Percentiles rank a stretch among this genome's conserved stretches.
These are phyloP conservation scores for Drosophila repleta DNA, from an alignment of 1,140 invertebrate species.

Conservation along the genomic window DNA sequence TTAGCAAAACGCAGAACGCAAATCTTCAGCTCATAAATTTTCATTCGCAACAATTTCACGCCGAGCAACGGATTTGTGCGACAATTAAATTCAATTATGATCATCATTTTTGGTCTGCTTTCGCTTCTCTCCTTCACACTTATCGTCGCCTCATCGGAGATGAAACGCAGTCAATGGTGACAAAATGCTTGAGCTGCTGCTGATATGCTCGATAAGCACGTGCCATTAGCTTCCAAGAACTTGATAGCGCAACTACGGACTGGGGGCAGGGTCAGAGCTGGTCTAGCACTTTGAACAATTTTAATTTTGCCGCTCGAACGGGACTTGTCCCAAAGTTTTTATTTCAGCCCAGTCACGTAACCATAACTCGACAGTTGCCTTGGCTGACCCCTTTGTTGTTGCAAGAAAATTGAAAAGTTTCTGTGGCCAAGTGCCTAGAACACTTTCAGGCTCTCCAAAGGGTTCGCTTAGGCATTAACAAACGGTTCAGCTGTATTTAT, in stretches of 20 bases:
- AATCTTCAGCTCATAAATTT: slow-evolving; percentile 47
- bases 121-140: slow-evolving; percentile 29
- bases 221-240: slow-evolving; percentile 56
- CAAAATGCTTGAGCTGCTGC: slow-evolving; percentile 57
- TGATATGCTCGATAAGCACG: slow-evolving; percentile 75
- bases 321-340: slow-evolving; percentile 49
- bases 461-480: slow-evolving; percentile 10
- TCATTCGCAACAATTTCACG: slow-evolving; percentile 27
- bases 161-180: slow-evolving; percentile 54
- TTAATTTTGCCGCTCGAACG: slow-evolving; percentile 68
- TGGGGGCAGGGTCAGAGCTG: background rate
- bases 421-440: slow-evolving; percentile 40
- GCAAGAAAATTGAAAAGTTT: slow-evolving; percentile 60
- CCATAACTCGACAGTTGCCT: slow-evolving; percentile 38
- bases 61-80: slow-evolving; percentile 16
- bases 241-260: background rate
- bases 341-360: slow-evolving; percentile 57
- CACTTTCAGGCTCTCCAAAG: slow-evolving; percentile 5
- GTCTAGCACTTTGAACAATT: slow-evolving; percentile 42
- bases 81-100: slow-evolving; percentile 59
- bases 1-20: slow-evolving; percentile 38
- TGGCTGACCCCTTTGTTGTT: slow-evolving; percentile 47
- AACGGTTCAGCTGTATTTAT: background rate
- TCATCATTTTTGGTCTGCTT: slow-evolving; percentile 9
- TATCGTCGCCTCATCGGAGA: slow-evolving; percentile 27